Evolutionary conservation across 92 coral and sea anemone species (phyloP).

Genomic region (Diadumene lineata): DNA sequence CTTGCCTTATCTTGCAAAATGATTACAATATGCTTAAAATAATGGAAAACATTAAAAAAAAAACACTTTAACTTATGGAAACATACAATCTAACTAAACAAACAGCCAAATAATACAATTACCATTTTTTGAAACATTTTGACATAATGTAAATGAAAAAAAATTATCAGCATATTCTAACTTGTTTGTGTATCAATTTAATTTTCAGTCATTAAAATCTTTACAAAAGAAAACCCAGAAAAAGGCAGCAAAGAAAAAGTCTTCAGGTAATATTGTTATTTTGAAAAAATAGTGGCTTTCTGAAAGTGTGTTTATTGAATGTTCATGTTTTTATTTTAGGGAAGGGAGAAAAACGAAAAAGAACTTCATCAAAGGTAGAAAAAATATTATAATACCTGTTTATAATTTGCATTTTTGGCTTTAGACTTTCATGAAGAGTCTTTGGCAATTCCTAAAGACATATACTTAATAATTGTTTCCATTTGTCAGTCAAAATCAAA

Average conservation of each 20-base stretch:
- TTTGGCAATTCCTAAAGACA: too few species aligned
- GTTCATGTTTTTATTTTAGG: conserved; percentile 3
- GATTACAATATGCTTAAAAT: too few species aligned
- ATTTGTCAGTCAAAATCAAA: conserved; percentile 21
- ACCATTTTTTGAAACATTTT: too few species aligned
- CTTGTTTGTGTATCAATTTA: neutral
- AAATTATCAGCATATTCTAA: too few species aligned
- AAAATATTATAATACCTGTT: neutral
- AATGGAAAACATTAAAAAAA: too few species aligned
- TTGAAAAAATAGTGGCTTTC: neutral
- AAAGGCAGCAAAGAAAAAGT: conserved; percentile 2
- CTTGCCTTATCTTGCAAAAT: too few species aligned
- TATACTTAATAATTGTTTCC: too few species aligned
- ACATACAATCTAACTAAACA: too few species aligned
- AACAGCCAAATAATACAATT: too few species aligned
- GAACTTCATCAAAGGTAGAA: conserved; percentile 6
- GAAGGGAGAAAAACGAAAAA: conserved; percentile 36
- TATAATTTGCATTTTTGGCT: neutral
- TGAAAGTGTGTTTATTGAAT: neutral
- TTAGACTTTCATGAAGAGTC: neutral
- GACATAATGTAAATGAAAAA: too few species aligned
- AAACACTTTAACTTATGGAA: too few species aligned
- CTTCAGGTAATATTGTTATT: neutral
- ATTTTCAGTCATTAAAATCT: conserved; percentile 13
- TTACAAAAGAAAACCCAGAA: conserved; percentile 16